Base-by-base conservation (phyloP, 2,113 vertebrate species). In the Orientallactaga bullata region DNA sequence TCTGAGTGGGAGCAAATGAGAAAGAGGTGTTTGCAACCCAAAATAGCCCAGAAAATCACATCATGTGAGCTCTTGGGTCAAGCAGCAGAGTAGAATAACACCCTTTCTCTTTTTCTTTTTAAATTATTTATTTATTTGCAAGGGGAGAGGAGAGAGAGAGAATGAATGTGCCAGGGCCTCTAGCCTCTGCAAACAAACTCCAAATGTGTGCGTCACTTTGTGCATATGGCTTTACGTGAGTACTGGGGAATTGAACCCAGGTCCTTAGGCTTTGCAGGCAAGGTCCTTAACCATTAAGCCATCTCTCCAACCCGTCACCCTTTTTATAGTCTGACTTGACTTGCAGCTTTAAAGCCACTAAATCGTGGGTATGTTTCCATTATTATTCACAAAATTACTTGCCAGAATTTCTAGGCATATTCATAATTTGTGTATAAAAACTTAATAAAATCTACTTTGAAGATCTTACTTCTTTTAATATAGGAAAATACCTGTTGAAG, bases 341-440 rank as follows among this genome's bases (percentile, higher is more conserved):
- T 94, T 90, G 7, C 10, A 23, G n/a, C 91, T 68, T 81, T 61
- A 73, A 91, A 80, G 61, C 42, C 69, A 12, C 60, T n/a, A 6
- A 74, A 66, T 76, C 87, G 63, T 58, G 13, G 35, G 17, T 42
- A 60, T 63, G 77, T 55, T 92, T 86, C 39, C 30, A n/a, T 83
- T 85, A 78, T 60, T 77, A 88, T 13, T 65, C 65, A 74, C 72
- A 58, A 82, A 79, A 65, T 61, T 80, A 72, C 37, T 90, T 91
- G 23, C 82, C 94, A 88, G 23, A 76, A 68, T 89, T 76, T 96
- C 69, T 63, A 23, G 58, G 30, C 69, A 85, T 85, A 35, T 61
- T 61, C 42, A 94, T 90, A 55, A 80, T 88, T 90, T 21, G 82
- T 30, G 17, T 88, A 77, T 23, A 87, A 74, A 78, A 79, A 83